These are phyloP conservation scores for Brachyistius frenatus DNA, from an alignment of 2,113 vertebrate genomes.

Conservation along the genomic window DNA sequence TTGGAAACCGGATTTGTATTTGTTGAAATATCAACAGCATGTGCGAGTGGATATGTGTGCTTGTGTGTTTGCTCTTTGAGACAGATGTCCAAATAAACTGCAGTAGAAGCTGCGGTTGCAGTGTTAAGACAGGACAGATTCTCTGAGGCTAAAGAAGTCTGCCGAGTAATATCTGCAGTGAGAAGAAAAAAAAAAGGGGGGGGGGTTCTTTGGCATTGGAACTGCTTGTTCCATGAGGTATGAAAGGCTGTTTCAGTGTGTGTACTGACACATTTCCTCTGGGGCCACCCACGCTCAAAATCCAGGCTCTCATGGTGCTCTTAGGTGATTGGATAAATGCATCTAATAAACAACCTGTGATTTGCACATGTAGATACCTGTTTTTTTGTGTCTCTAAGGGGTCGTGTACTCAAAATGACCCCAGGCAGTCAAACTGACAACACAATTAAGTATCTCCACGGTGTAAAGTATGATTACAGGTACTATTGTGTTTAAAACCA, in stretches of 20 bases:
- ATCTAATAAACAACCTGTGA: slow-evolving; percentile 24
- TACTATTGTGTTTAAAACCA: slow-evolving; percentile 22
- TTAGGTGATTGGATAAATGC: slow-evolving; percentile 47
- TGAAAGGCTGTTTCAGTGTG: slow-evolving; percentile 13
- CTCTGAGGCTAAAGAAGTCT: slow-evolving; percentile 1
- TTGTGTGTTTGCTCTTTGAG: too few relatives aligned
- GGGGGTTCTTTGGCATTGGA: not conserved
- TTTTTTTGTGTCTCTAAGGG: slow-evolving; percentile 6
- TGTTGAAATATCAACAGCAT: too few relatives aligned
- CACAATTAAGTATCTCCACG: slow-evolving; percentile 22
- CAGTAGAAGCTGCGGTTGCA: slow-evolving; percentile 12
- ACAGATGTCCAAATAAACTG: too few relatives aligned
- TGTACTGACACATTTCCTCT: slow-evolving; percentile 31
- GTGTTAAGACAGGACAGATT: slow-evolving; percentile 28
- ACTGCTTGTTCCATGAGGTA: slow-evolving; percentile 24
- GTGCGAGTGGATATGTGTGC: too few relatives aligned
- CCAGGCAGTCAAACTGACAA: not conserved
- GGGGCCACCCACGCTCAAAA: slow-evolving; percentile 44
- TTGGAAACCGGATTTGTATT: not conserved
- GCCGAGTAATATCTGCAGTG: slow-evolving; percentile 1
- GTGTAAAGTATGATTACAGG: slow-evolving; percentile 25
- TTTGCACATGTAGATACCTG: not conserved
- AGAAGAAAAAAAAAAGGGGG: slow-evolving; percentile 3
- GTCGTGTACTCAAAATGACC: slow-evolving; percentile 5
- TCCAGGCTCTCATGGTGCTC: not conserved